phyloP scores from a whole-genome alignment of 2,888 invertebrate genomes.

The Drosophila heteroneura region DNA sequence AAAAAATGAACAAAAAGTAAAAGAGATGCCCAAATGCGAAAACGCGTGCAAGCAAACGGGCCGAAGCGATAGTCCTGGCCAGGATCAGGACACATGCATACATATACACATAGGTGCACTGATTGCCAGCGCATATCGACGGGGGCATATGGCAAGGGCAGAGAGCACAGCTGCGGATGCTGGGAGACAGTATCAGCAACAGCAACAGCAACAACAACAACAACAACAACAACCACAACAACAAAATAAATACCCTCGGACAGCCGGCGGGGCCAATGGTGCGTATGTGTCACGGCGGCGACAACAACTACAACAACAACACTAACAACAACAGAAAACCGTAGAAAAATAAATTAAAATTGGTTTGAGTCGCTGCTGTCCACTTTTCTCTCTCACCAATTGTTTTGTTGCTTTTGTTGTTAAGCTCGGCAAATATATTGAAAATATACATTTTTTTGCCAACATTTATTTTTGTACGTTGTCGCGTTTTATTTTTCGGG shows the following conservation, averaged over 20 bases:
- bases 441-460: constrained; percentile 48
- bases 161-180: constrained; percentile 2
- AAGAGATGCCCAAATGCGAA: constrained; percentile 79
- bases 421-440: constrained; percentile 66
- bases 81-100: constrained; percentile 55
- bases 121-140: constrained; percentile 62
- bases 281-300: constrained; percentile 75
- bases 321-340: constrained; percentile 36
- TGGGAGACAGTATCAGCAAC: constrained; percentile 21
- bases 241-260: constrained; percentile 49
- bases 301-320: constrained; percentile 29
- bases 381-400: constrained; percentile 18
- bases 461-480: constrained; percentile 49
- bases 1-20: constrained; percentile 80
- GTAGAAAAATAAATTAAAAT: constrained; percentile 69
- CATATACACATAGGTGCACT: constrained; percentile 70
- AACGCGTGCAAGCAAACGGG: constrained; percentile 77
- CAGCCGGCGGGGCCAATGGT: constrained; percentile 71
- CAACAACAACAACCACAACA: constrained; percentile 21
- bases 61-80: constrained; percentile 74
- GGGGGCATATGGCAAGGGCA: constrained; percentile 24
- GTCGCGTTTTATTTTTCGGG: constrained; percentile 57
- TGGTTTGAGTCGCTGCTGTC: constrained; percentile 57
- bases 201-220: constrained; percentile 16
- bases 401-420: constrained; percentile 45